Evolutionary conservation across 2,888 invertebrate species (phyloP).

Genomic region (Hipparchia sbordonii): DNA sequence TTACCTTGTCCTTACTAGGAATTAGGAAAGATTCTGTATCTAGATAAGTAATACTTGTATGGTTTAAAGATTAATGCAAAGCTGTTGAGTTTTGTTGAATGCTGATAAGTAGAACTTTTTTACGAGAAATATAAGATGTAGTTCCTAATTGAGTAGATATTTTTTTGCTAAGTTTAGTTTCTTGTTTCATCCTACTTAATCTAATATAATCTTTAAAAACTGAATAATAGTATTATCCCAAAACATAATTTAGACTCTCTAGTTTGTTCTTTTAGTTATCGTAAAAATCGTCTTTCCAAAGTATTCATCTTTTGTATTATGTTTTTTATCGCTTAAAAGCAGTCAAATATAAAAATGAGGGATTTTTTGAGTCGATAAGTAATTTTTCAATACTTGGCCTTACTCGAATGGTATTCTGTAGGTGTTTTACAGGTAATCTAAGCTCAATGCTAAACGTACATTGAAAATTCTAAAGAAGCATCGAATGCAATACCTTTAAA

Average conservation of each 20-base stretch:
- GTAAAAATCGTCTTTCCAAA: background rate
- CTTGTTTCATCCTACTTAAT: background rate
- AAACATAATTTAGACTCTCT: background rate
- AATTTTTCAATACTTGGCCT: background rate
- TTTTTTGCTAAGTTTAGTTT: background rate
- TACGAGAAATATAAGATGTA: background rate
- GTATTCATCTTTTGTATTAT: background rate
- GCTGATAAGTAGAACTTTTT: slow-evolving; percentile 16
- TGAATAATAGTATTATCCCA: background rate
- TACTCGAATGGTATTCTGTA: background rate
- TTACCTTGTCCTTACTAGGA: slow-evolving; percentile 29
- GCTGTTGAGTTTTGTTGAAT: slow-evolving; percentile 23
- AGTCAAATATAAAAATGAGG: background rate
- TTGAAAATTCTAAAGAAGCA: slow-evolving; percentile 26
- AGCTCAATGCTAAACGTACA: slow-evolving; percentile 20
- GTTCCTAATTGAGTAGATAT: background rate
- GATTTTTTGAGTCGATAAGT: background rate
- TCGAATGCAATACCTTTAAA: slow-evolving; percentile 20
- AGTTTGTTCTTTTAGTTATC: background rate
- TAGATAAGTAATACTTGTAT: slow-evolving; percentile 18
- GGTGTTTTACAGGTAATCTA: slow-evolving; percentile 13
- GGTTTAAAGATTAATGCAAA: slow-evolving; percentile 26
- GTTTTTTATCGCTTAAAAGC: background rate
- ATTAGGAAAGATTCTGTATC: slow-evolving; percentile 28
- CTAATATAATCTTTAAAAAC: slow-evolving; percentile 2